Evolutionary conservation across 1,140 invertebrate genomes (phyloP), one percentile per base, ranked within the genome.

Genomic region (Lepidotrigona ventralis): DNA sequence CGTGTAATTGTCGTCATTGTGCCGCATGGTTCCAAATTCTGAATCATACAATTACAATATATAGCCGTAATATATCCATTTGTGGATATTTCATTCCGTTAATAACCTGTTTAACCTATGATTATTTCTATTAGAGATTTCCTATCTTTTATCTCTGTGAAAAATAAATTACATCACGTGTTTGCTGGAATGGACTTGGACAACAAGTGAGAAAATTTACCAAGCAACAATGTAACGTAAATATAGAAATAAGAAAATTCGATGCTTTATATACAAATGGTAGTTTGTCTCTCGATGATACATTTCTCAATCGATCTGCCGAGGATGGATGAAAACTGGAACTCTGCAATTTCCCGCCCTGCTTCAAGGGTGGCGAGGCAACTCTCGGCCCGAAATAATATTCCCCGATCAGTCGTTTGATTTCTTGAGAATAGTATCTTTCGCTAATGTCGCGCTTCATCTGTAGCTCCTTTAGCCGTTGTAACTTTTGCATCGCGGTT

Each of bases 1-100:
- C 73, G 71, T 1, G 85, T 90, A 26, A 90, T 90, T 1, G 86
- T 91, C 11, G 87, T 90, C 84, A 91, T 90, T 29, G 86, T 91
- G 11, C 90, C 88, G 46, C 86, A 91, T 0, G 81, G 81, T 72
- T 90, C 90, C 51, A 90, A 15, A 21, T 63, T 79, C 88, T 91
- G 64, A 53, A 60, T 60, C 2, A n/a, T 23, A 60, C 23, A 60
- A 60, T 60, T n/a, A 60, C 58, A 4, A 60, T 14, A 60, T n/a
- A 74, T 58, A 29, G 39, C 19, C 14, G 53, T 64, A 15, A 9
- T 26, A 51, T 26, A 14, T 33, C 9, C 9, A 21, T 68, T 14
- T n/a, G 3, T 14, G 9, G 17, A 29, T 11, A 29, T n/a, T 60
- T n/a, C 5, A n/a, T 60, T n/a, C n/a, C 58, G 9, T n/a, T 60